phyloP scores from a whole-genome alignment of 1,140 invertebrate species.

The Lasioglossum baleicum region DNA sequence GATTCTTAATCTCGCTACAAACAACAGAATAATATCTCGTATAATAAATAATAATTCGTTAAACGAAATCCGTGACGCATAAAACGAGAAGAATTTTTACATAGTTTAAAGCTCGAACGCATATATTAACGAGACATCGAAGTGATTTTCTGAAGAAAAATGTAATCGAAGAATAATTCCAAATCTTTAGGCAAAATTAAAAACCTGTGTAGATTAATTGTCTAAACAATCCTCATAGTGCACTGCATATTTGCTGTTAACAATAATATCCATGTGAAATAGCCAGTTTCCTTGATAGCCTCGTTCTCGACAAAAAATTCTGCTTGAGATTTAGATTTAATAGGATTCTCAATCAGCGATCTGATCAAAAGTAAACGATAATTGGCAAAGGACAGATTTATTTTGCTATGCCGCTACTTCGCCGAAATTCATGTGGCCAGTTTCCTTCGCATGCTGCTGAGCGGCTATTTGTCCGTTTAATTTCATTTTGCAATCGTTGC shows the following conservation, averaged over 20 bases:
- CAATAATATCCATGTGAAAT: constrained; percentile 35
- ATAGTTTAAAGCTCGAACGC: not conserved
- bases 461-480: constrained; percentile 90
- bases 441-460: constrained; percentile 90
- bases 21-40: not conserved
- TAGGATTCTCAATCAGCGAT: constrained; percentile 7
- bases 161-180: not conserved
- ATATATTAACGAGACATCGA: not conserved
- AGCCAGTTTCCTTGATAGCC: constrained; percentile 11
- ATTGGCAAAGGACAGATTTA: constrained; percentile 20
- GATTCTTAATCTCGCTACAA: constrained; percentile 42
- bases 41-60: not conserved
- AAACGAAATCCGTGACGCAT: not conserved
- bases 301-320: constrained; percentile 41
- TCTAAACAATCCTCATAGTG: constrained; percentile 51
- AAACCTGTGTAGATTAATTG: constrained; percentile 54
- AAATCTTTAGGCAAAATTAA: constrained; percentile 53
- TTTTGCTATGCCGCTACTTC: constrained; percentile 81
- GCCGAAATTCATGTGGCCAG: constrained; percentile 93
- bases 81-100: not conserved
- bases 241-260: constrained; percentile 32
- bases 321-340: constrained; percentile 27
- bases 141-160: not conserved
- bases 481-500: constrained; percentile 87
- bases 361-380: constrained; percentile 1